Percentiles rank a stretch among this genome's conserved stretches.
Conservation (phyloP, 2,888 invertebrate genomes). For the Drosophila borborema region DNA sequence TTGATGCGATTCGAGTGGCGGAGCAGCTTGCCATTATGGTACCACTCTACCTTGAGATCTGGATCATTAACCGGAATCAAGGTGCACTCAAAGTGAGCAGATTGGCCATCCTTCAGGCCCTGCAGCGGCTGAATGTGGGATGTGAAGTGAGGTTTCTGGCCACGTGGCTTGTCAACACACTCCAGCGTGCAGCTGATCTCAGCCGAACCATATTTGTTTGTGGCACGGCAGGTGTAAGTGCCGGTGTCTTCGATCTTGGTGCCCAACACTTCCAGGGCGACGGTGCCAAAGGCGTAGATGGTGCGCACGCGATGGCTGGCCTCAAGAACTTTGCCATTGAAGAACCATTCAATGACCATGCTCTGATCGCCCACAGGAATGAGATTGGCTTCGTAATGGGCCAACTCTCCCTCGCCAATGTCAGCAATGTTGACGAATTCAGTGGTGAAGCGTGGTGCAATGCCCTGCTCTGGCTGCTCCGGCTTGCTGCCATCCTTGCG, state of each 20-base stretch:
- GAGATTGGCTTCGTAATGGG: slow-evolving; percentile 98
- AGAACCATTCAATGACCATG: slow-evolving; percentile 98
- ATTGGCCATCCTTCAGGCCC: slow-evolving; percentile 95
- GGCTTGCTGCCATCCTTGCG: slow-evolving; percentile 89
- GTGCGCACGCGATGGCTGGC: slow-evolving; percentile 96
- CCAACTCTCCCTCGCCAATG: slow-evolving; percentile 97
- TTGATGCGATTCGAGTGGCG: slow-evolving; percentile 96
- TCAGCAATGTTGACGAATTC: slow-evolving; percentile 93
- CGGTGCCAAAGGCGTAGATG: slow-evolving; percentile 98
- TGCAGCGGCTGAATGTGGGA: slow-evolving; percentile 94
- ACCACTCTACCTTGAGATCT: slow-evolving; percentile 97
- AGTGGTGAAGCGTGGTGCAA: slow-evolving; percentile 94
- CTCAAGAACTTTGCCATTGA: slow-evolving; percentile 94
- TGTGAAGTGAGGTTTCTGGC: slow-evolving; percentile 95
- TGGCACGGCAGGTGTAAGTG: slow-evolving; percentile 94
- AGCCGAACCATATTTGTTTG: slow-evolving; percentile 94
- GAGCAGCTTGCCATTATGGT: slow-evolving; percentile 95
- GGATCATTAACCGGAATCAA: slow-evolving; percentile 97
- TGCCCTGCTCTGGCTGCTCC: slow-evolving; percentile 91
- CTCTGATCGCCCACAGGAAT: slow-evolving; percentile 97
- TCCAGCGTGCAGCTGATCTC: slow-evolving; percentile 93
- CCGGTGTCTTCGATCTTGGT: slow-evolving; percentile 97
- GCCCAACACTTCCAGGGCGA: slow-evolving; percentile 97
- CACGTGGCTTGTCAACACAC: slow-evolving; percentile 93
- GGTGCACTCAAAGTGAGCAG: slow-evolving; percentile 97